Evolutionary conservation across 2,888 invertebrate genomes (phyloP), one percentile per base, ranked within the genome.

Genomic region (Cryptocheilus praepositus): DNA sequence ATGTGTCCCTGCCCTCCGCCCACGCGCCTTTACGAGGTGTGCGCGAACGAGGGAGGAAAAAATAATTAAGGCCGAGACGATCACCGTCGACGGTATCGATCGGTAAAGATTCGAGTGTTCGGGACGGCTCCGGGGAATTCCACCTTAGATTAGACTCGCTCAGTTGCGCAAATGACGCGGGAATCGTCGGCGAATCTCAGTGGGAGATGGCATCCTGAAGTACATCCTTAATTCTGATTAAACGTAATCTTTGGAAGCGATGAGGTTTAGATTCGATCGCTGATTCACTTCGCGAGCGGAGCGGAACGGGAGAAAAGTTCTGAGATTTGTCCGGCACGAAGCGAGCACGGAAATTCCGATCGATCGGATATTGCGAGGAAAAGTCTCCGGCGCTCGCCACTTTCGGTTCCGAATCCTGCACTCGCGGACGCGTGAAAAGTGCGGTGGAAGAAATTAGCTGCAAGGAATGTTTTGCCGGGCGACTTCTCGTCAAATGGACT

Each of bases 211-310:
- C 18, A 16, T 49, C 49, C 49, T 18, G 71, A 63, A 73, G 67
- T 67, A 63, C 66, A 67, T 63, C 67, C 64, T 79, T 79, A 76
- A 79, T 79, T 79, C 74, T 70, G 76, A 79, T 76, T 76, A 74
- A 76, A 79, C 70, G 76, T 63, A 72, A 76, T 74, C 72, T 76
- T 69, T 53, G 64, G 19, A 45, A 22, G 51, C 56, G 55, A 49
- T 49, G 28, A 53, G 65, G 43, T 44, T 45, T 54, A 51, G 44
- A 62, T 18, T 55, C 64, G 44, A 62, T 62, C 63, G 49, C 51
- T 43, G 51, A 54, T 58, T 59, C 58, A 1, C 18, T 18, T 53
- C 51, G n/a, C 43, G 36, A 25, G 16, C 21, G 22, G 19, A 44
- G 8, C 18, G 49, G 18, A 19, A 51, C 49, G 36, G 60, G 19